Evolutionary conservation across 2,797 vertebrate species (phyloP).

Genomic region (Hephaestus fuliginosus): DNA sequence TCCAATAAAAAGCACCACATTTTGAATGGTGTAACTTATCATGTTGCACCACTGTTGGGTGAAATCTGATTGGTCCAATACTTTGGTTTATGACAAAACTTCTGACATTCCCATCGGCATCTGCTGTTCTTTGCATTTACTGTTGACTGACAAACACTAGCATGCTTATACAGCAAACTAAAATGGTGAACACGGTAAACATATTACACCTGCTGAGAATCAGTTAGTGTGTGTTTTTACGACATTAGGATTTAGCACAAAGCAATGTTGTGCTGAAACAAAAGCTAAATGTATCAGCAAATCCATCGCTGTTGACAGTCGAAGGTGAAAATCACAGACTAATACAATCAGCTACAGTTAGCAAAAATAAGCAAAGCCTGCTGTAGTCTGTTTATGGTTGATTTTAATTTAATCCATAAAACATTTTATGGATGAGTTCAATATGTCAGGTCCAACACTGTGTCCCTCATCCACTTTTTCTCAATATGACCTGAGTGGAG

Average conservation of each 20-base stretch:
- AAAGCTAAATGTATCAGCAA: neutral
- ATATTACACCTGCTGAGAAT: too few relatives aligned
- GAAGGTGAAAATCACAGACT: neutral
- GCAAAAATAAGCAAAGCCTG: neutral
- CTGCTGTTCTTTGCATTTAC: too few relatives aligned
- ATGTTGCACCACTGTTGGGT: too few relatives aligned
- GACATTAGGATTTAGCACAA: neutral
- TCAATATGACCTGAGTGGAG: neutral
- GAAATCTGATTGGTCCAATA: too few relatives aligned
- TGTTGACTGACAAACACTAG: too few relatives aligned
- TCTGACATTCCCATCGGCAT: too few relatives aligned
- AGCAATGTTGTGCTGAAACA: neutral
- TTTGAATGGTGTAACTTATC: too few relatives aligned
- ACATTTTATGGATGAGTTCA: slow-evolving; percentile 1
- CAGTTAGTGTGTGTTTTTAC: too few relatives aligned
- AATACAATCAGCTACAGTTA: neutral
- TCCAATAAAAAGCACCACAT: too few relatives aligned
- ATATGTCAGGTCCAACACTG: neutral
- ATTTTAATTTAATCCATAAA: neutral
- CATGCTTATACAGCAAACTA: too few relatives aligned
- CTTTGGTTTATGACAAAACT: too few relatives aligned
- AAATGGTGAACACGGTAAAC: too few relatives aligned
- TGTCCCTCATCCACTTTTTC: neutral
- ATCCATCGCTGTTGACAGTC: neutral
- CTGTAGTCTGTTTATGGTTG: neutral